phyloP scores from a whole-genome alignment of 1,140 invertebrate species.

The Ceratosolen fusciceps region DNA sequence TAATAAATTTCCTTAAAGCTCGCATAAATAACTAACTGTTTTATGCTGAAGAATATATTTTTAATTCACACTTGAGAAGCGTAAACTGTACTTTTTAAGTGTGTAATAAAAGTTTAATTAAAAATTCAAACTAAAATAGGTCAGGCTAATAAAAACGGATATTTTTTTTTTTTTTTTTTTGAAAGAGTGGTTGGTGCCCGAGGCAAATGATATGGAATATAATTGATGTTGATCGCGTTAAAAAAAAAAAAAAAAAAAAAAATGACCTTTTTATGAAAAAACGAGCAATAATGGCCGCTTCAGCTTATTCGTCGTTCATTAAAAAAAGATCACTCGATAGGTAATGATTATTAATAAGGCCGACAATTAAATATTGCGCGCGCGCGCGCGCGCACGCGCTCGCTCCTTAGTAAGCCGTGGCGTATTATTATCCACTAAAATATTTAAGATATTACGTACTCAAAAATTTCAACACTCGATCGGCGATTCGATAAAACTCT shows the following conservation, averaged over 20 bases:
- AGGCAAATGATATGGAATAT: too few species aligned
- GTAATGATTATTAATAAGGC: neutral
- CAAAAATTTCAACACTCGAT: neutral
- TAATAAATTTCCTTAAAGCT: neutral
- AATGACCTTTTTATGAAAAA: too few species aligned
- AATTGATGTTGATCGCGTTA: too few species aligned
- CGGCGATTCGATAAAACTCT: neutral
- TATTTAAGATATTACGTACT: neutral
- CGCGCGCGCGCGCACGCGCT: too few species aligned
- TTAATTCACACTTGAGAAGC: neutral
- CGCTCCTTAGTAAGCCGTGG: neutral
- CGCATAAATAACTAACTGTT: neutral
- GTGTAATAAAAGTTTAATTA: neutral
- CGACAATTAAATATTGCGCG: neutral
- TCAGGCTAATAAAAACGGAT: too few species aligned
- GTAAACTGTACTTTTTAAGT: neutral
- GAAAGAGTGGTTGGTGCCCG: too few species aligned
- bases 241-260: too few species aligned
- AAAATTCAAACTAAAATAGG: too few species aligned
- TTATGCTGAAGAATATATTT: neutral
- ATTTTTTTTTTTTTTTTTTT: too few species aligned
- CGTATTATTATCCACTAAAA: neutral
- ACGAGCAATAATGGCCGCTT: too few species aligned
- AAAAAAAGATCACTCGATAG: too few species aligned
- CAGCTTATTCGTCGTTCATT: too few species aligned